phyloP scores from a whole-genome alignment of 2,797 vertebrate species.

The Micrastur ruficollis region DNA sequence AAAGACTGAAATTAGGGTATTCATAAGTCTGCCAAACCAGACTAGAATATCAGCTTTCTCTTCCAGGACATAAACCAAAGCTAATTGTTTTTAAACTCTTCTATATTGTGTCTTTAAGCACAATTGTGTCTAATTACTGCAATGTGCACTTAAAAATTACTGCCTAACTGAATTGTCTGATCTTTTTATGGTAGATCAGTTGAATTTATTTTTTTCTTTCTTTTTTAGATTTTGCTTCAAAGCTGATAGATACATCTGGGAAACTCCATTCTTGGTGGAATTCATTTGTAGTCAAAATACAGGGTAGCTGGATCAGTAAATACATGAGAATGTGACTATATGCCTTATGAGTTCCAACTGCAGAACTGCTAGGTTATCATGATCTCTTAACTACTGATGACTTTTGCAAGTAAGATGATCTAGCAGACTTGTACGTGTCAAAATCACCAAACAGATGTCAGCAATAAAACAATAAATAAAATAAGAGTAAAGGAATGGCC shows the following conservation, averaged over 20 bases:
- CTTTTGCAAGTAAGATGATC: background rate
- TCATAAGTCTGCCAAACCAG: background rate
- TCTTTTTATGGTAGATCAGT: background rate
- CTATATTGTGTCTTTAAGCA: background rate
- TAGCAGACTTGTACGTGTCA: rapidly evolving
- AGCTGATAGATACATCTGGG: background rate
- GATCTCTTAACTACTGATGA: background rate
- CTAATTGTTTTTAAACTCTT: background rate
- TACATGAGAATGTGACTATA: background rate
- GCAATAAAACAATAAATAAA: background rate
- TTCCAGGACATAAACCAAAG: background rate
- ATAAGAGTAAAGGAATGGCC: background rate
- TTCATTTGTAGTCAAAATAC: background rate
- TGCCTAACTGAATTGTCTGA: background rate
- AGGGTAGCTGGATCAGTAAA: background rate
- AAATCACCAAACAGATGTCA: background rate
- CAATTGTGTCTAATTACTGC: background rate
- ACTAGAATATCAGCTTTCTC: background rate
- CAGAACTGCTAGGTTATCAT: background rate
- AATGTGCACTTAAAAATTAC: background rate
- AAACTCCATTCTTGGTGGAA: background rate
- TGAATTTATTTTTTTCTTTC: background rate
- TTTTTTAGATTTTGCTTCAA: background rate
- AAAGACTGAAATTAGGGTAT: background rate
- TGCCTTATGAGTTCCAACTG: background rate